Percentiles rank a stretch among this genome's conserved stretches.
phyloP scores from a whole-genome alignment of 64 coral and sea anemone genomes.

The Actinia equina region DNA sequence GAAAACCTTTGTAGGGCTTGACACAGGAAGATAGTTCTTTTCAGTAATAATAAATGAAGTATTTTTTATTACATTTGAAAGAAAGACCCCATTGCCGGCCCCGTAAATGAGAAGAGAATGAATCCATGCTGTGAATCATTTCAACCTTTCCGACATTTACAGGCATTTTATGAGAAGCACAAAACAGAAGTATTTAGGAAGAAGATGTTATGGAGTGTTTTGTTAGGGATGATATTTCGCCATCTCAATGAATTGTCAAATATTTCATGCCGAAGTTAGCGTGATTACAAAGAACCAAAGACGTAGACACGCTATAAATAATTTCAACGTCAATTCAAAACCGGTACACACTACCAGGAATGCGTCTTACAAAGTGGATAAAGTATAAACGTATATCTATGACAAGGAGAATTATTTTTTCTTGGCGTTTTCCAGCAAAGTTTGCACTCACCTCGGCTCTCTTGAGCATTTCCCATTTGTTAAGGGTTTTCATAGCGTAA shows the following conservation, averaged over 20 bases:
- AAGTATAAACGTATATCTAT: not conserved
- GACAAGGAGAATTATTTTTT: not conserved
- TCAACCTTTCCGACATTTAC: not conserved
- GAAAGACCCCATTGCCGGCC: not conserved
- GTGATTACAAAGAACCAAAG: not conserved
- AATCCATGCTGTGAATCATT: constrained; percentile 18
- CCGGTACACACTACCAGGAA: not conserved
- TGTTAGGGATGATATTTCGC: not conserved
- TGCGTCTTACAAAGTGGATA: not conserved
- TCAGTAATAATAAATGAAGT: constrained; percentile 27
- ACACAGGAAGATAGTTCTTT: not conserved
- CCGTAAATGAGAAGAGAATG: not conserved
- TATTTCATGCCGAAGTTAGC: constrained; percentile 18
- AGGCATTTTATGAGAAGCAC: constrained; percentile 22
- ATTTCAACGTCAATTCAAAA: not conserved
- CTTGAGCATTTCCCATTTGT: constrained; percentile 99
- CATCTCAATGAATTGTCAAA: constrained; percentile 19
- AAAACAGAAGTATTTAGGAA: not conserved
- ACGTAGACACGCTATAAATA: constrained; percentile 26
- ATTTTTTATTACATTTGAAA: constrained; percentile 12
- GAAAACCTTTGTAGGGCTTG: not conserved
- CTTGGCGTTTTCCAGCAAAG: not conserved
- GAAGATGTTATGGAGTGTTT: not conserved
- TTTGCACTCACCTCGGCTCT: constrained; percentile 89
- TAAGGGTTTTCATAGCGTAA: constrained; percentile 96